Base-by-base conservation (phyloP, 2,888 invertebrate genomes). In the Ramazzottius varieornatus region DNA sequence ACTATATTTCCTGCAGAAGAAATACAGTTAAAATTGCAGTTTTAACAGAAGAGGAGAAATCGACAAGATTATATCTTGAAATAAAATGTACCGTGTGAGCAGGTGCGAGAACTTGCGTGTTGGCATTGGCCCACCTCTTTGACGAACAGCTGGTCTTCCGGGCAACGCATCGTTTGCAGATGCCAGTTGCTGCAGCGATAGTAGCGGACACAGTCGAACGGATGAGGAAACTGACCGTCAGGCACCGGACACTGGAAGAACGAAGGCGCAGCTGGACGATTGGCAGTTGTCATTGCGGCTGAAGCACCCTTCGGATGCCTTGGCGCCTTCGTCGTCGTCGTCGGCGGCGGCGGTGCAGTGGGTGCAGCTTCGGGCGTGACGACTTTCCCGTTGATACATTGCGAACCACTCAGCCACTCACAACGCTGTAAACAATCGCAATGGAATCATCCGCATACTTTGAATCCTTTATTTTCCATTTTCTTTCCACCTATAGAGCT, bases 121-220 rank as follows among this genome's bases (percentile, higher is more conserved):
- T 54, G 16, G 29, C 54, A 54, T 54, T 29, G 20, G 8, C 54
- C n/a, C 20, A 16, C 4, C 29, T 54, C 54, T 24, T 54, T 54
- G 29, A 4, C 29, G 54, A 24, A 54, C 16, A 54, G 54, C 29
- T 16, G 8, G 8, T 24, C 54, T 13, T 13, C 4, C 8, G 4
- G 16, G 24, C 54, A 54, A 24, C 16, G 4, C 29, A 4, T 8
- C 20, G 4, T 16, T 4, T 8, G 82, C 72, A 85, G 85, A 72
- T 86, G 82, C 73, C 85, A 86, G 74, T 86, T 86, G 20, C 86
- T 85, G 73, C 86, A 86, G 66, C 86, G 83, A 74, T 86, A 86
- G 77, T 86, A 86, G 64, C 85, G 79, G 67, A 63, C 68, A 66
- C 67, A 69, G 65, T 68, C 68, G 13, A 66, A 65, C 1, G 69